A percentile compares a stretch with the other conserved stretches of the same genome.
Evolutionary conservation across 2,797 vertebrate genomes (phyloP).

Genomic region (Dermochelys coriacea): DNA sequence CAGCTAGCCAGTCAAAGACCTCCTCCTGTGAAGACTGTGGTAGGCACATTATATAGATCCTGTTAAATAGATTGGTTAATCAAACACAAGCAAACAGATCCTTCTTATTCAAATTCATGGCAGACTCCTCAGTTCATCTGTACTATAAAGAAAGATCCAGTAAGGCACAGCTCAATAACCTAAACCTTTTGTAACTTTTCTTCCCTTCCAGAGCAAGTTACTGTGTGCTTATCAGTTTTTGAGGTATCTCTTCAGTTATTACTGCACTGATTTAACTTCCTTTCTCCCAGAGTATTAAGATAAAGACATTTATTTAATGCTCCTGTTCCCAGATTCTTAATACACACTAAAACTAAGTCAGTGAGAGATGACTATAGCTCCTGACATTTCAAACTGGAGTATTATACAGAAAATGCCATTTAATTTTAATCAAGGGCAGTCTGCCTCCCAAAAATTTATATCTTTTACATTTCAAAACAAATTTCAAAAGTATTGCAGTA

Average conservation of each 20-base stretch:
- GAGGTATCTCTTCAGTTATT: conserved; percentile 15
- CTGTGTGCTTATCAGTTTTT: not conserved
- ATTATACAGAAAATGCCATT: not conserved
- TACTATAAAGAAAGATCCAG: not conserved
- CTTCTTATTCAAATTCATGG: not conserved
- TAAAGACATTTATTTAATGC: not conserved
- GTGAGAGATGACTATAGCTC: not conserved
- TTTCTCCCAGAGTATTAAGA: not conserved
- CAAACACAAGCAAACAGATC: not conserved
- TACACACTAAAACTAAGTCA: not conserved
- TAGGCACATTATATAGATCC: not conserved
- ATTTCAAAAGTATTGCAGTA: not conserved
- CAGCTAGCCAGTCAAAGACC: not conserved
- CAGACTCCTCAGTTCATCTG: not conserved
- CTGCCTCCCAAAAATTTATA: not conserved
- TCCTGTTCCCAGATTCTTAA: not conserved
- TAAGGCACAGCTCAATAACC: not conserved
- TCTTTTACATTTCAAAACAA: not conserved
- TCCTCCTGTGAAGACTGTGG: not conserved
- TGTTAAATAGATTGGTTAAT: not conserved
- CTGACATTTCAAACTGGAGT: not conserved
- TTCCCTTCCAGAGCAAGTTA: not conserved
- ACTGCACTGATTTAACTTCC: not conserved
- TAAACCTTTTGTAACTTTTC: not conserved
- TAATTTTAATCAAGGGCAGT: not conserved